Conservation (phyloP, 2,888 invertebrate species). For the Neuroscelio doddi region DNA sequence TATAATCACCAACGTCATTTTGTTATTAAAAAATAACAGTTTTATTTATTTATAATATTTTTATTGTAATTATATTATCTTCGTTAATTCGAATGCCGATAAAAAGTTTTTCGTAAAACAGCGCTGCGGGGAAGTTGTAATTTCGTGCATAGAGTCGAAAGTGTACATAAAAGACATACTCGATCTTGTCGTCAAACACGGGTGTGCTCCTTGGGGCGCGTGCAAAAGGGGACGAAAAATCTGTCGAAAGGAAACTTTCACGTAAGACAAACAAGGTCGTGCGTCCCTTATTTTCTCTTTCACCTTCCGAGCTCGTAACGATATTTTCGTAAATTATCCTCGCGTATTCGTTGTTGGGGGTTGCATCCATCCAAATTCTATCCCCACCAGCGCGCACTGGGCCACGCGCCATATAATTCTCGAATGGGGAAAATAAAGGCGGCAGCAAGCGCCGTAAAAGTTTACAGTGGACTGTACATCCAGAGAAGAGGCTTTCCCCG, state of each 20-base stretch:
- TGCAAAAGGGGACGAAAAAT: constrained; percentile 6
- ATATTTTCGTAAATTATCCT: constrained; percentile 46
- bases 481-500: constrained; percentile 23
- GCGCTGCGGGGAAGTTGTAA: constrained; percentile 23
- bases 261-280: constrained; percentile 22
- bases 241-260: constrained; percentile 17
- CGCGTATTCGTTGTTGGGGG: constrained; percentile 3
- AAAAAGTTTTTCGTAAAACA: too few species aligned
- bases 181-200: constrained; percentile 16
- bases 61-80: too few species aligned
- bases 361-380: constrained; percentile 5
- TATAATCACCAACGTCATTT: too few species aligned
- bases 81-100: too few species aligned
- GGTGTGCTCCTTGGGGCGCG: too few species aligned
- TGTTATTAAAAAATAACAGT: too few species aligned
- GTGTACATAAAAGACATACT: constrained; percentile 20
- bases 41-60: too few species aligned
- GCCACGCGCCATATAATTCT: constrained; percentile 65
- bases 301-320: constrained; percentile 21
- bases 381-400: constrained; percentile 29
- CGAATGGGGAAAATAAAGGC: constrained; percentile 47
- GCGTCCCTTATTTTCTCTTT: constrained; percentile 27
- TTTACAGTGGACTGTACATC: constrained; percentile 42
- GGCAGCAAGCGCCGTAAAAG: constrained; percentile 47
- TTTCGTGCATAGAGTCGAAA: constrained; percentile 39